Conservation (phyloP, 1,140 invertebrate species). For the Drosophila aff. region DNA sequence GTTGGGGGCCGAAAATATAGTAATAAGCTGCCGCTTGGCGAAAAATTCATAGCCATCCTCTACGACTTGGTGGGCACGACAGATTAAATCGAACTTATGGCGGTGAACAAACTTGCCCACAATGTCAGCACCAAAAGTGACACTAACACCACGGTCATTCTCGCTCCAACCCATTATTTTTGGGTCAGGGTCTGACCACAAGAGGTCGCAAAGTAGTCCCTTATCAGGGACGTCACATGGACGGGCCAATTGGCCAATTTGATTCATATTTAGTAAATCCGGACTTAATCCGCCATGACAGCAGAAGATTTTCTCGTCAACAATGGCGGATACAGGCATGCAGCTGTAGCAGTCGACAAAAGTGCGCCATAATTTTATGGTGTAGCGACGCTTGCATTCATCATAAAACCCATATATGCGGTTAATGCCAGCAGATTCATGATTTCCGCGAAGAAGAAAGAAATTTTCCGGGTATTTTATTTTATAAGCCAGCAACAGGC, state of each 20-base stretch:
- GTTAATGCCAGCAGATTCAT: constrained; percentile 94
- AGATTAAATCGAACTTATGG: constrained; percentile 97
- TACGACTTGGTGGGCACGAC: constrained; percentile 98
- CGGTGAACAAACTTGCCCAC: constrained; percentile 96
- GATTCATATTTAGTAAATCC: constrained; percentile 94
- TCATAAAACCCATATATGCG: constrained; percentile 97
- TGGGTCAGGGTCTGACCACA: constrained; percentile 99
- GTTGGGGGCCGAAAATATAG: constrained; percentile 94
- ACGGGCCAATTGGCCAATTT: constrained; percentile 93
- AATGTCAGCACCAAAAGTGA: constrained; percentile 96
- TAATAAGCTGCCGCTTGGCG: constrained; percentile 98
- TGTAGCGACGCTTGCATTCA: constrained; percentile 97
- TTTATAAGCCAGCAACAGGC: constrained; percentile 97
- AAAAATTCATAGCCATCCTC: constrained; percentile 99
- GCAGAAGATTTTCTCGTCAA: constrained; percentile 99
- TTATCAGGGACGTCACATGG: constrained; percentile 96
- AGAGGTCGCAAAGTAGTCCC: constrained; percentile 96
- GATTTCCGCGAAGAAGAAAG: constrained; percentile 92
- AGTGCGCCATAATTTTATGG: constrained; percentile 99
- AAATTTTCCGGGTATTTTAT: constrained; percentile 95
- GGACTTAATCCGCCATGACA: constrained; percentile 96
- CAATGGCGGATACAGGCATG: constrained; percentile 96
- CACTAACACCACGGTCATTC: constrained; percentile 97
- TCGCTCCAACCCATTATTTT: constrained; percentile 95
- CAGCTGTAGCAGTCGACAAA: constrained; percentile 96